A percentile compares a stretch with the other conserved stretches of the same genome.
Conservation (phyloP, 2,888 invertebrate species). For the Drosophila lutescens region DNA sequence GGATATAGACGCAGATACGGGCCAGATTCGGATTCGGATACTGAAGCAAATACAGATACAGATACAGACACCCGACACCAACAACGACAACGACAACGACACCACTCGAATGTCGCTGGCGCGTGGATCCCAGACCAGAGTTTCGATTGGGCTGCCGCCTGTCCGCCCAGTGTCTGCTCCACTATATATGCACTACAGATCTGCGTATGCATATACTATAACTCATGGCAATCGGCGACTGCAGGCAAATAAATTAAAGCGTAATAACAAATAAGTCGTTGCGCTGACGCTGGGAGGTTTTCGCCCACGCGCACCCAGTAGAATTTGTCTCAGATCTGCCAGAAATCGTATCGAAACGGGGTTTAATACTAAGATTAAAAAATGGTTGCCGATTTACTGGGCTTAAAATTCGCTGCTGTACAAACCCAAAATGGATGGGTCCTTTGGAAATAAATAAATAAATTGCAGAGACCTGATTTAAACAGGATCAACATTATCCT, state of each 20-base stretch:
- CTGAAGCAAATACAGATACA: constrained; percentile 23
- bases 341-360: neutral
- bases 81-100: constrained; percentile 5
- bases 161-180: constrained; percentile 74
- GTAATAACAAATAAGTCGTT: constrained; percentile 81
- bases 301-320: constrained; percentile 21
- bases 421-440: no score
- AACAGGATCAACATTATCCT: neutral
- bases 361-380: neutral
- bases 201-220: constrained; percentile 54
- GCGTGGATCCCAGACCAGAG: constrained; percentile 73
- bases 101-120: constrained; percentile 44
- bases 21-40: constrained; percentile 11
- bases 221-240: constrained; percentile 74
- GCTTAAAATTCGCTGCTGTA: no score
- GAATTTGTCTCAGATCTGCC: constrained; percentile 21
- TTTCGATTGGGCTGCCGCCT: constrained; percentile 46
- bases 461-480: no score
- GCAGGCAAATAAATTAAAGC: constrained; percentile 80
- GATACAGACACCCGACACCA: constrained; percentile 52
- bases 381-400: neutral
- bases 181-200: constrained; percentile 22
- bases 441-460: no score
- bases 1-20: constrained; percentile 13
- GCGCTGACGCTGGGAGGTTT: constrained; percentile 40